Evolutionary conservation across 2,888 invertebrate species (phyloP), one percentile per base, ranked within the genome.

Genomic region (Gasteruption jaculator): DNA sequence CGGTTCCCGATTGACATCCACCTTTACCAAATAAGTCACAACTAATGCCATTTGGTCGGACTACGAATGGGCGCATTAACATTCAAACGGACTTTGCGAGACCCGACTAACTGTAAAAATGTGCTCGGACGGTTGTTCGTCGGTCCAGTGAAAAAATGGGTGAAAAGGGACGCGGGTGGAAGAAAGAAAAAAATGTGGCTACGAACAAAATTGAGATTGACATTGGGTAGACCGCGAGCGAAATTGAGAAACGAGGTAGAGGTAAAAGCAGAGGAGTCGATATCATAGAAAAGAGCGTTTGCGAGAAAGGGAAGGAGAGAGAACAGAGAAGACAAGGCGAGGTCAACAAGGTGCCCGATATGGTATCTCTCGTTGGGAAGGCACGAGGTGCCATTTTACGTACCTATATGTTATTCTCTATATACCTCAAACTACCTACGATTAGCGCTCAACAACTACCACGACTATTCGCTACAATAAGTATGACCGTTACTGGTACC

Each of bases 311-410:
- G 46, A 45, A 41, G 48, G 43, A 49, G 39, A 46, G 44, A 42
- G 22, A 34, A 43, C 26, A 63, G 57, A 56, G 56, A 61, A 49
- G 56, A 56, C 60, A 56, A 61, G 57, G 62, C 70, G 70, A 70
- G 70, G 70, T 70, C 68, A 68, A 62, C 69, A 60, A 68, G 69
- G 62, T 70, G 64, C 70, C 68, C 61, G 68, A 68, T 69, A 69
- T 70, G 68, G 69, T 68, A 63, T 60, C 61, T 65, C 58, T 57
- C 57, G 60, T 60, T 57, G 60, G 58, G n/a, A n/a, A n/a, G n/a
- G n/a, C 57, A 57, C 57, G 60, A 66, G n/a, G 60, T 58, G 61
- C 60, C 60, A 59, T 61, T 63, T 65, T 54, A 59, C 50, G 50
- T 48, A 33, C 49, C 46, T n/a, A n/a, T n/a, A n/a, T n/a, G n/a